Evolutionary conservation across 2,797 vertebrate species (phyloP), one percentile per base, ranked within the genome.

Genomic region (Bradypodion ventrale): DNA sequence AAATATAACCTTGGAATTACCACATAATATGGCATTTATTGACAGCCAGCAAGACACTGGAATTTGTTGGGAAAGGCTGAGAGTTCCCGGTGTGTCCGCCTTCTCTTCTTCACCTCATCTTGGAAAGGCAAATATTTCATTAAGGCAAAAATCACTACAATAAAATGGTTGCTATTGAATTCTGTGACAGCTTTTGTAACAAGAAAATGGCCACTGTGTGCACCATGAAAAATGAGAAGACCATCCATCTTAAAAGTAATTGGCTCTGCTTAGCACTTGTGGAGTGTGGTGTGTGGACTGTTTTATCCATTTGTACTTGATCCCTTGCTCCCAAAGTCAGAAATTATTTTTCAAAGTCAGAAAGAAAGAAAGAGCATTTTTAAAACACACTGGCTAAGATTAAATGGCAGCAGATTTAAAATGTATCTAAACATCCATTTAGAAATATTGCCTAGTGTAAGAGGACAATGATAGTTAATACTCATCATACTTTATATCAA

Each of bases 381-480:
- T 59, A 75, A 93, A 94, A 94, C 4, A 5, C 85, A 94, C 88
- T 85, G 87, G 74, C 84, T 92, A 87, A 89, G 84, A 93, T 89
- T 92, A 94, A 96, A 94, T 91, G 89, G 90, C 90, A 90, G 73
- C 91, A 85, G 72, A 92, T 90, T 92, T 87, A 87, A 89, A 85
- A 62, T 8, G 62, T 16, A 66, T 35, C 66, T 42, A 56, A 69
- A 37, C 42, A 62, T 13, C 72, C 85, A 90, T 89, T 76, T 89
- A 89, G 83, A 83, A 49, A 0, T 82, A 90, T 81, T 93, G 92
- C 76, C 91, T 94, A 93, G 84, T 0, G 0, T 89, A 68, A 84
- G 89, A 93, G 93, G 95, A 94, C 92, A 95, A 95, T 95, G 88
- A 65, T 46, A 35, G 87, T 94, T 90, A 82, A 94, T 94, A 94